Percentiles rank a stretch among this genome's conserved stretches.
phyloP scores from a whole-genome alignment of 2,113 vertebrate species.

The Python bivittatus region DNA sequence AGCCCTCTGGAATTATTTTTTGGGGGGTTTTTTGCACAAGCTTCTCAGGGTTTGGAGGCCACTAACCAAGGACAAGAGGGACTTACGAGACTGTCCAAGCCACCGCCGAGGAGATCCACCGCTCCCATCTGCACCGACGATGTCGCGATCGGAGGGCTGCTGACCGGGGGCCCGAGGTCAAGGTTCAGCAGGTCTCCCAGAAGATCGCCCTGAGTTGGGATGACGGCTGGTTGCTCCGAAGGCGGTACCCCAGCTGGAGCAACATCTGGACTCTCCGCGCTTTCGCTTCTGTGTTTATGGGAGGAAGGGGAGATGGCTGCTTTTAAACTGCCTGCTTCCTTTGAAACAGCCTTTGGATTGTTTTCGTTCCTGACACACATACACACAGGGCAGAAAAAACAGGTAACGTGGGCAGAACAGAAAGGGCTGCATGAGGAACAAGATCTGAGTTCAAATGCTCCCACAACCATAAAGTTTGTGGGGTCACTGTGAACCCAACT shows the following conservation, averaged over 20 bases:
- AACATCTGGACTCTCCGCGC: constrained; percentile 84
- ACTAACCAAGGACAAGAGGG: not conserved
- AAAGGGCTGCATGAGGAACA: too few relatives aligned
- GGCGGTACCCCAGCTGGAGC: constrained; percentile 70
- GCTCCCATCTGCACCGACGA: constrained; percentile 86
- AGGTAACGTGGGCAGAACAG: too few relatives aligned
- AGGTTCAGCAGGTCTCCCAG: constrained; percentile 94
- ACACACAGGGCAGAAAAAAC: too few relatives aligned
- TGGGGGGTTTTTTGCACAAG: not conserved
- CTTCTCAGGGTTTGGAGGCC: not conserved
- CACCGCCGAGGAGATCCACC: constrained; percentile 92
- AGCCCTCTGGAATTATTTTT: not conserved
- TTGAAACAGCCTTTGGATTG: not conserved
- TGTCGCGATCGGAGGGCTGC: constrained; percentile 78
- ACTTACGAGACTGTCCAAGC: constrained; percentile 91
- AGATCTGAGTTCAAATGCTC: not conserved
- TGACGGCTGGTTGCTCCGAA: constrained; percentile 84
- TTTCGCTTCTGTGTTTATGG: constrained; percentile 77
- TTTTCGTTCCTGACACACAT: not conserved
- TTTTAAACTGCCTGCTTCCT: not conserved
- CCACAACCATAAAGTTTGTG: not conserved
- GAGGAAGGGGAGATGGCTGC: not conserved
- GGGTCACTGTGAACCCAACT: not conserved
- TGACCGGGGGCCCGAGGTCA: constrained; percentile 86
- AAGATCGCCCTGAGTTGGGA: constrained; percentile 91